These are phyloP conservation scores for Liodrosophila aerea DNA, from an alignment of 2,888 invertebrate genomes.

Conservation along the genomic window DNA sequence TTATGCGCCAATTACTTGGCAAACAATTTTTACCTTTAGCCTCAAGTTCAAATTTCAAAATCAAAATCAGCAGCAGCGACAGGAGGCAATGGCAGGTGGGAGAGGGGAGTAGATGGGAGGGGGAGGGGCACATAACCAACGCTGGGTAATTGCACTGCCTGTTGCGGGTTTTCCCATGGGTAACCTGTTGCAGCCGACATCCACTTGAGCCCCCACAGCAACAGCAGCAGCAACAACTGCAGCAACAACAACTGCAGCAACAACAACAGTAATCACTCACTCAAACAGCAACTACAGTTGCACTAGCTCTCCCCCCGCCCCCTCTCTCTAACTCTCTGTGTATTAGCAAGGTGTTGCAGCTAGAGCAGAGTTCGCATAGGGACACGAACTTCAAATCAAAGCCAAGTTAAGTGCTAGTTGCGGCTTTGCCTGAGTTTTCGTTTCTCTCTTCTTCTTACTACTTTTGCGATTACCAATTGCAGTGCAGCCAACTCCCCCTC, in stretches of 20 bases:
- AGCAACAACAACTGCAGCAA: slow-evolving; percentile 32
- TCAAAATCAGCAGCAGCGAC: slow-evolving; percentile 70
- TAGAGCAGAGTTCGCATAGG: slow-evolving; percentile 68
- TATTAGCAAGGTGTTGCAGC: slow-evolving; percentile 65
- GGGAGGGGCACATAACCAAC: slow-evolving; percentile 7
- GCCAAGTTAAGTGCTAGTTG: slow-evolving; percentile 77
- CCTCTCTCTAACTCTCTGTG: background rate
- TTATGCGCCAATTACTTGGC: slow-evolving; percentile 81
- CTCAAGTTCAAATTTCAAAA: slow-evolving; percentile 82
- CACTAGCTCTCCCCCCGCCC: background rate
- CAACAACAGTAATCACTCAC: slow-evolving; percentile 72
- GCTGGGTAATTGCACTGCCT: slow-evolving; percentile 63
- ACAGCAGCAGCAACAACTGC: slow-evolving; percentile 42
- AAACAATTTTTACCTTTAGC: slow-evolving; percentile 82
- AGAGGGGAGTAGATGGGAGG: background rate
- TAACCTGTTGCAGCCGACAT: slow-evolving; percentile 75
- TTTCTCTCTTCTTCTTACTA: slow-evolving; percentile 14
- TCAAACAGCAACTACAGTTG: slow-evolving; percentile 46
- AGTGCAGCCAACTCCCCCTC: background rate
- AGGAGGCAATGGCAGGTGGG: slow-evolving; percentile 5
- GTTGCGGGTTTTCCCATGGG: slow-evolving; percentile 72
- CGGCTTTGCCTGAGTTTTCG: slow-evolving; percentile 11
- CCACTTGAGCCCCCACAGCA: slow-evolving; percentile 45
- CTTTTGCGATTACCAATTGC: too few relatives aligned
- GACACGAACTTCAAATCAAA: slow-evolving; percentile 82